Conservation (phyloP, 2,888 invertebrate species). For the Nephrotoma guestfalica region DNA sequence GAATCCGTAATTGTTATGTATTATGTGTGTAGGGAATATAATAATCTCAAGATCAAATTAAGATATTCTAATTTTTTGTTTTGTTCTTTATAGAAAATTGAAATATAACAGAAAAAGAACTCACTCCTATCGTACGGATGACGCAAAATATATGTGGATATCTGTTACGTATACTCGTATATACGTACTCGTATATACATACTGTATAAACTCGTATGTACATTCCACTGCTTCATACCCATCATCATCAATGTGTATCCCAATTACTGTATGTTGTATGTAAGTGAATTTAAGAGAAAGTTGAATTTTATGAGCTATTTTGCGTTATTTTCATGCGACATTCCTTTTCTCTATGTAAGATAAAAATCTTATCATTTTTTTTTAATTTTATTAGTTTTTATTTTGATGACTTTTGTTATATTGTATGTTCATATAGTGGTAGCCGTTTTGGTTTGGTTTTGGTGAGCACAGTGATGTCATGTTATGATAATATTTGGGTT, state of each 20-base stretch:
- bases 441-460: not conserved
- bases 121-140: not conserved
- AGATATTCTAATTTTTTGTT: constrained; percentile 9
- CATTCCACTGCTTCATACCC: not conserved
- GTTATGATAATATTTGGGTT: not conserved
- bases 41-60: constrained; percentile 9
- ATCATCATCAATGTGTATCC: not conserved
- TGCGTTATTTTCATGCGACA: constrained; percentile 2
- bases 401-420: not conserved
- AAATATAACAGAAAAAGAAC: not conserved
- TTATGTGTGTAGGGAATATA: not conserved
- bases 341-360: not conserved
- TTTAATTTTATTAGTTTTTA: not conserved
- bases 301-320: not conserved
- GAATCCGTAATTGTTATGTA: not conserved
- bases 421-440: not conserved
- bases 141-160: not conserved
- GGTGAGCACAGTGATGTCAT: not conserved
- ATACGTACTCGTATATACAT: not conserved
- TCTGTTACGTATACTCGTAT: not conserved
- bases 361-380: constrained; percentile 2
- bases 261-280: not conserved
- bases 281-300: not conserved
- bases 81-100: not conserved
- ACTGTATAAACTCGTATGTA: too few relatives aligned